Percentiles rank a stretch among this genome's conserved stretches.
Evolutionary conservation across 1,140 invertebrate genomes (phyloP).

Genomic region (Physella acuta): DNA sequence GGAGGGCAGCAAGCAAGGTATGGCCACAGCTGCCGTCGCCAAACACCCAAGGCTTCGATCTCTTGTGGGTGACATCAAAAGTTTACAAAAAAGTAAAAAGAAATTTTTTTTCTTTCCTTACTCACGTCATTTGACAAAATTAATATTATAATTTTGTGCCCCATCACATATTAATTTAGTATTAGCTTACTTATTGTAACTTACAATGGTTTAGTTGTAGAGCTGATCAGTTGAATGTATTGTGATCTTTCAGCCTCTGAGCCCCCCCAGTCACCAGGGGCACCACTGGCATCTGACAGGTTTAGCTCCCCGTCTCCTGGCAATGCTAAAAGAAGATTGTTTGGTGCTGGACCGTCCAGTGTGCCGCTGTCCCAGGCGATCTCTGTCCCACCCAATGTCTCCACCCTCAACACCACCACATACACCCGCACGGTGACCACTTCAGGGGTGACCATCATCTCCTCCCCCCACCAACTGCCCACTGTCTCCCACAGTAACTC

Average conservation of each 20-base stretch:
- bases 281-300: constrained; percentile 51
- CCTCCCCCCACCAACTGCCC: constrained; percentile 15
- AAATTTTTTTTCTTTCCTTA: neutral
- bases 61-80: constrained; percentile 36
- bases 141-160: no score
- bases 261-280: constrained; percentile 53
- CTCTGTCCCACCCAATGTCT: neutral
- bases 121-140: no score
- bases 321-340: constrained; percentile 57
- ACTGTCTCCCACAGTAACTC: no score
- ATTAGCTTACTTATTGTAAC: no score
- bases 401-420: constrained; percentile 8
- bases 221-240: no score
- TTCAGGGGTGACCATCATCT: constrained; percentile 12
- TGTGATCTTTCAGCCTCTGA: constrained; percentile 34
- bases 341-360: constrained; percentile 37
- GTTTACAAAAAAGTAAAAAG: constrained; percentile 2
- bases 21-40: constrained; percentile 28
- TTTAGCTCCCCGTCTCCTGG: constrained; percentile 59
- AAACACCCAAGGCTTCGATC: constrained; percentile 46
- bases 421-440: neutral
- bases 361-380: neutral
- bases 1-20: constrained; percentile 31
- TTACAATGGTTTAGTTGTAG: no score
- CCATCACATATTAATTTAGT: no score